Evolutionary conservation across 1,140 invertebrate genomes (phyloP).

Genomic region (Procambarus virginalis): DNA sequence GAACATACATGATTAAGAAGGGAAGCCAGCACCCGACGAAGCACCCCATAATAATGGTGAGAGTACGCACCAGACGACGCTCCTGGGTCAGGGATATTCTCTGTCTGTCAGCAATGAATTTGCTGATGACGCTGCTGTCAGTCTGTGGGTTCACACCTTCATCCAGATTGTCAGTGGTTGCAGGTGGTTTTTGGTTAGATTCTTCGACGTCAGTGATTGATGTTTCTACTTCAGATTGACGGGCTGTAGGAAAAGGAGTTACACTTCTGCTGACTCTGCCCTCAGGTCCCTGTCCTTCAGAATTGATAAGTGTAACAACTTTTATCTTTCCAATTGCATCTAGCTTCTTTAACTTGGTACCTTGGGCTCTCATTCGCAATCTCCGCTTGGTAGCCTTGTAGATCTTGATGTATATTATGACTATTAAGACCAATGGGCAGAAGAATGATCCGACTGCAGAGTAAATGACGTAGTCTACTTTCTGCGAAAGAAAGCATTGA

Average conservation of each 20-base stretch:
- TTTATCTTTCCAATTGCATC: neutral
- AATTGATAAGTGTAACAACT: neutral
- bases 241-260: neutral
- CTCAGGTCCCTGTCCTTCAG: neutral
- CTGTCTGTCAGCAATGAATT: conserved; percentile 95
- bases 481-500: conserved; percentile 82
- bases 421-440: conserved; percentile 95
- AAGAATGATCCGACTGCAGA: conserved; percentile 96
- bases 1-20: conserved; percentile 84
- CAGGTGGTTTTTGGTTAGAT: conserved; percentile 1
- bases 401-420: conserved; percentile 95
- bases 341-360: neutral
- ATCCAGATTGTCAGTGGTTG: neutral
- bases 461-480: conserved; percentile 93
- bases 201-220: conserved; percentile 21
- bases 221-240: neutral
- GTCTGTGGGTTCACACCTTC: conserved; percentile 12
- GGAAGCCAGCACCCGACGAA: conserved; percentile 78
- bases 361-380: conserved; percentile 72
- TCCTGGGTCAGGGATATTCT: conserved; percentile 94
- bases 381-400: conserved; percentile 90
- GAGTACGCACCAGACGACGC: conserved; percentile 89
- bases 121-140: conserved; percentile 7
- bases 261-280: neutral
- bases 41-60: conserved; percentile 91